Evolutionary conservation across 2,113 vertebrate species (phyloP).

Genomic region (Rhinopithecus roxellana): DNA sequence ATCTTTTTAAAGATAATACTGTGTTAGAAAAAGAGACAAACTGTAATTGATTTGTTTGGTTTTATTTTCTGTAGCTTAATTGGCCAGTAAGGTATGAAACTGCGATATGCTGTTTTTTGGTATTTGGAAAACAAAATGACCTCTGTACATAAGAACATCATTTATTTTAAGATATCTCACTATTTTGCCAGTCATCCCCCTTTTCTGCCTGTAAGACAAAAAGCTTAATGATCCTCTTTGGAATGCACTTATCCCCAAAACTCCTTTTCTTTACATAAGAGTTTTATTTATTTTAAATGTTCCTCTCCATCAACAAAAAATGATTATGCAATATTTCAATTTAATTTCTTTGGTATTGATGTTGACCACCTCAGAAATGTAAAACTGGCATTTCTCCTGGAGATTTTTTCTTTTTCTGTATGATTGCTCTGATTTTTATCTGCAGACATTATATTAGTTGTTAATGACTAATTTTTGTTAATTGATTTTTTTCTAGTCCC

Average conservation of each 20-base stretch:
- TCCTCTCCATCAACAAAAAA: neutral
- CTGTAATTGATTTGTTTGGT: neutral
- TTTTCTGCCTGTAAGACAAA: neutral
- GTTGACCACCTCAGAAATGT: conserved; percentile 21
- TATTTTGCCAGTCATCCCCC: neutral
- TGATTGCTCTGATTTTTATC: neutral
- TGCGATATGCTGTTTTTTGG: neutral
- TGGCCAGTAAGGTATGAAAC: neutral
- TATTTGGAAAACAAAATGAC: neutral
- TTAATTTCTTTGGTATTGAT: conserved; percentile 2
- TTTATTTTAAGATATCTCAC: conserved; percentile 5
- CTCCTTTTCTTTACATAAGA: neutral
- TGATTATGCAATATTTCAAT: neutral
- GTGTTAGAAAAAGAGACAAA: neutral
- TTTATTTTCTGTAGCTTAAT: neutral
- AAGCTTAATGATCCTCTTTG: neutral
- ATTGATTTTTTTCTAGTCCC: neutral
- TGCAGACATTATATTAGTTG: neutral
- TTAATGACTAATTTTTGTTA: neutral
- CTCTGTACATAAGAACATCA: neutral
- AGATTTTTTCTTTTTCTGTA: neutral
- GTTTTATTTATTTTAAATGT: neutral
- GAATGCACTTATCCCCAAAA: neutral
- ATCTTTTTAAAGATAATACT: conserved; percentile 21
- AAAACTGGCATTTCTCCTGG: neutral